phyloP scores from a whole-genome alignment of 2,113 vertebrate species.

The Lanius ludovicianus region DNA sequence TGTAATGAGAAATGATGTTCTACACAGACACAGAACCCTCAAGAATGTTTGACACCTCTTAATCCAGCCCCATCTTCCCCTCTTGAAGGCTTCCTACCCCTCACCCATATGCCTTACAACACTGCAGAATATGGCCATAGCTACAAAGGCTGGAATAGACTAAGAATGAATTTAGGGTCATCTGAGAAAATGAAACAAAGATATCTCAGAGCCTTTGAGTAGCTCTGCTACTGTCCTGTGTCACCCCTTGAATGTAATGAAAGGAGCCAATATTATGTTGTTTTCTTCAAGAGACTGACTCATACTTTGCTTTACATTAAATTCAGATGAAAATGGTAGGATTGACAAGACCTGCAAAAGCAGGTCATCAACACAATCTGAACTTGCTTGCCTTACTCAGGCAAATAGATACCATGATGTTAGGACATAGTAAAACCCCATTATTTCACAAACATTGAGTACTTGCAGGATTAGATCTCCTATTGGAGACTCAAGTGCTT shows the following conservation, averaged over 20 bases:
- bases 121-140: background rate
- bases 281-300: background rate
- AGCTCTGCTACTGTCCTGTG: background rate
- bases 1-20: background rate
- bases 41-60: background rate
- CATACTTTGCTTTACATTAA: background rate
- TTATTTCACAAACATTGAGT: background rate
- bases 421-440: background rate
- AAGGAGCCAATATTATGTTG: background rate
- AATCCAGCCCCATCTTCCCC: background rate
- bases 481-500: background rate
- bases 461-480: background rate
- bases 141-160: background rate
- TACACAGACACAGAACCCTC: background rate
- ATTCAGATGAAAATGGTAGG: background rate
- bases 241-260: background rate
- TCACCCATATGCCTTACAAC: background rate
- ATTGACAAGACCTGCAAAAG: background rate
- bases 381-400: background rate
- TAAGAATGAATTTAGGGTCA: background rate
- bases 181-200: background rate
- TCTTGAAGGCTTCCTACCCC: background rate
- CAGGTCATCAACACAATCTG: background rate
- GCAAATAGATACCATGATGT: background rate
- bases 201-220: background rate